Base-by-base conservation (phyloP, 2,113 vertebrate species). In the Thalassarche chlororhynchos region DNA sequence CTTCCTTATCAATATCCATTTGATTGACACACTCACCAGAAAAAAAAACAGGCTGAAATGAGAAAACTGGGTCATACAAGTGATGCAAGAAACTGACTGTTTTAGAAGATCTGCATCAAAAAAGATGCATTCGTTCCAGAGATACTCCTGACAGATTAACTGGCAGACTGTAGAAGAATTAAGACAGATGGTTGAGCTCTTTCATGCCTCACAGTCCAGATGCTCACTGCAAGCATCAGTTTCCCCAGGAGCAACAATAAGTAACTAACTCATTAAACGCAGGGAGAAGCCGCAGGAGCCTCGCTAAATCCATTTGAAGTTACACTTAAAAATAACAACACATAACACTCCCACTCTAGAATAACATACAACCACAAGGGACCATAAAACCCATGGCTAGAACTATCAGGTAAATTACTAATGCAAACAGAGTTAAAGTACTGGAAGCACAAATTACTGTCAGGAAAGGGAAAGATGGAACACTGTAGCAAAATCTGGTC, bases 101-200 rank as follows among this genome's bases (percentile, higher is more conserved):
- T 87, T 60, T 52, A 52, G 55, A 55, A 80, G 47, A 90, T 44
- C 57, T 40, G 44, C 49, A 52, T 51, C 70, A 65, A 87, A 76
- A 94, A 86, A 82, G n/a, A 90, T 57, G 44, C 58, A 69, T 34
- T 86, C 1, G 0, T 66, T 78, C 52, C 84, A 92, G 57, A 75
- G 80, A 70, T 29, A 78, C 32, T 72, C 49, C 84, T 82, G 54
- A 74, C 60, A 87, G 55, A 95, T 65, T 82, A 89, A 84, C 34
- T 72, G 70, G 64, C 86, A 94, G 69, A 75, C 68, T 78, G 58
- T 2, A 85, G 54, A 80, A 84, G 38, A 90, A 86, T 60, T 87
- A 91, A 89, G 81, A 87, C 75, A 95, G 89, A 95, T 88, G 89
- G 93, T 68, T 84, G 80, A 91, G 65, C 57, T 92, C 76, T 64